These are phyloP conservation scores for Nomada flava DNA, from an alignment of 2,888 invertebrate species.

Conservation along the genomic window DNA sequence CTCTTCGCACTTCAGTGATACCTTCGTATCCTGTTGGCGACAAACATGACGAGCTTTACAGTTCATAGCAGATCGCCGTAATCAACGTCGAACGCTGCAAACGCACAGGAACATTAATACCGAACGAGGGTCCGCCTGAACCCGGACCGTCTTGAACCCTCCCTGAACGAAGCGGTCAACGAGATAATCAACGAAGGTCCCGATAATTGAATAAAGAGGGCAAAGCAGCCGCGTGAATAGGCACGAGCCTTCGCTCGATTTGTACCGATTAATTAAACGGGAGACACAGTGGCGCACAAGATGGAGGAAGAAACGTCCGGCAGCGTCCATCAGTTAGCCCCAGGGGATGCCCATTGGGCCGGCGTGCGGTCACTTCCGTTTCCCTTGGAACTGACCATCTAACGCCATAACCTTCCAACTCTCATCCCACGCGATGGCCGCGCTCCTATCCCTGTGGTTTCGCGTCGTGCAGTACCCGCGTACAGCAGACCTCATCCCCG, in stretches of 20 bases:
- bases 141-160: not conserved
- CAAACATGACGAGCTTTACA: not conserved
- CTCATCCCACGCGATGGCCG: constrained; percentile 51
- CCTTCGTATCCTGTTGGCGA: not conserved
- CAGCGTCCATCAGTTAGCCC: constrained; percentile 75
- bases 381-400: constrained; percentile 76
- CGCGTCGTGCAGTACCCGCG: constrained; percentile 68
- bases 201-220: constrained; percentile 46
- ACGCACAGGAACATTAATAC: not conserved
- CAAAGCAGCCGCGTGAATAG: constrained; percentile 17
- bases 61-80: too few species aligned
- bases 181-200: not conserved
- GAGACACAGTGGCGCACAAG: constrained; percentile 60
- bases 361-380: constrained; percentile 80
- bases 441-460: constrained; percentile 73
- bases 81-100: not conserved
- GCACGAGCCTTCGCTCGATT: constrained; percentile 46
- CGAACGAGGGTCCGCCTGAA: not conserved
- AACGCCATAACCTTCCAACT: constrained; percentile 72
- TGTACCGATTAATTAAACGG: constrained; percentile 63
- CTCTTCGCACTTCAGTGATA: too few species aligned
- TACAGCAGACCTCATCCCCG: constrained; percentile 73
- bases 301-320: constrained; percentile 64
- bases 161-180: not conserved
- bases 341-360: constrained; percentile 70